Evolutionary conservation across 2,113 vertebrate genomes (phyloP).

Genomic region (Oryzias woworae): DNA sequence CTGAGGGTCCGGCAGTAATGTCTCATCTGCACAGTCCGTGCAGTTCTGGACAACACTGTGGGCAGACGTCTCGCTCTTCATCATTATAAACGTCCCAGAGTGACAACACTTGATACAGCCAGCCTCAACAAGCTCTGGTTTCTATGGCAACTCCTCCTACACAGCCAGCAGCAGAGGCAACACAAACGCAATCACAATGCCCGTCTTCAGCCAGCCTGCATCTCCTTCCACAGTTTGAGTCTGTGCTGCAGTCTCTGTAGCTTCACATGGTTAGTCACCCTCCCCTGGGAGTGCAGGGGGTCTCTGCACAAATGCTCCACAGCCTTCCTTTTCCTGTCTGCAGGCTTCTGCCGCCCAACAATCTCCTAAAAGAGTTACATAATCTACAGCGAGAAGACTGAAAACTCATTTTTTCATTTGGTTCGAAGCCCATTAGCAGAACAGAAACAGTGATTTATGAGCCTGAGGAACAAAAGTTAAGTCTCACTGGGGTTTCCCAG

Average conservation of each 20-base stretch:
- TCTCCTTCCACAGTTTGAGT: not conserved
- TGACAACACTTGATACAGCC: constrained; percentile 16
- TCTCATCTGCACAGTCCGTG: not conserved
- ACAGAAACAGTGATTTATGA: too few species aligned
- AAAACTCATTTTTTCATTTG: too few species aligned
- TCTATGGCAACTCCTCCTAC: constrained; percentile 67
- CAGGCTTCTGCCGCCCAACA: constrained; percentile 2
- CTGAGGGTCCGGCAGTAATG: not conserved
- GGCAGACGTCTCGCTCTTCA: constrained; percentile 2
- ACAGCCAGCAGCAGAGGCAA: constrained; percentile 37
- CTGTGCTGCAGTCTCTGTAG: constrained; percentile 9
- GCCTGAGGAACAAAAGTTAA: too few species aligned
- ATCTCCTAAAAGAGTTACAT: not conserved
- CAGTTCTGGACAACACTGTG: not conserved
- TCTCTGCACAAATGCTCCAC: not conserved
- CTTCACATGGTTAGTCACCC: not conserved
- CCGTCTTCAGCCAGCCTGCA: constrained; percentile 7
- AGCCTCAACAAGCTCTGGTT: constrained; percentile 53
- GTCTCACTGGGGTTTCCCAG: too few species aligned
- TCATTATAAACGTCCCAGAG: constrained; percentile 21
- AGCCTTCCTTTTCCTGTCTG: not conserved
- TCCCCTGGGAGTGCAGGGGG: constrained; percentile 1
- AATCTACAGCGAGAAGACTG: too few species aligned
- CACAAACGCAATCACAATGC: constrained; percentile 27
- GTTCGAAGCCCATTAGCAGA: too few species aligned